These are phyloP conservation scores for Microctonus brassicae DNA, from an alignment of 2,888 invertebrate genomes.

Conservation along the genomic window DNA sequence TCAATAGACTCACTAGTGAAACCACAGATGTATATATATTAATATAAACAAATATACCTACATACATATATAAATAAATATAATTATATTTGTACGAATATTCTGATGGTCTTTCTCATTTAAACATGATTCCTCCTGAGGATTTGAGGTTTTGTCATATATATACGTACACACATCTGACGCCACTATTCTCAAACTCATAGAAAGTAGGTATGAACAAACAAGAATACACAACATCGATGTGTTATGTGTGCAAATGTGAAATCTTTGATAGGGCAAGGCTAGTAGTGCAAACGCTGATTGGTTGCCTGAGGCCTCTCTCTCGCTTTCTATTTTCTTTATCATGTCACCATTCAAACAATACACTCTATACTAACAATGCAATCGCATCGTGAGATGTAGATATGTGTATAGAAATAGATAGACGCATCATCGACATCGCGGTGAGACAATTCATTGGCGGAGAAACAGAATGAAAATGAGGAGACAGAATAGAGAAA, in stretches of 20 bases:
- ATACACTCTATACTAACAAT: slow-evolving; percentile 62
- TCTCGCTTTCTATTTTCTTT: slow-evolving; percentile 32
- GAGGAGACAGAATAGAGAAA: slow-evolving; percentile 2
- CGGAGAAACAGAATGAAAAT: neutral
- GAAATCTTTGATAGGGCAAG: slow-evolving; percentile 48
- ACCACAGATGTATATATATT: neutral
- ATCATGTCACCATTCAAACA: slow-evolving; percentile 62
- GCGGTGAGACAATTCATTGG: neutral
- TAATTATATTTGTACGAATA: neutral
- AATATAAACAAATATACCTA: neutral
- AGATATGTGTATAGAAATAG: slow-evolving; percentile 52
- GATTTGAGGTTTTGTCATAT: neutral
- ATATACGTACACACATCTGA: neutral
- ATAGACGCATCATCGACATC: slow-evolving; percentile 25
- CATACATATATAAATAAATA: neutral
- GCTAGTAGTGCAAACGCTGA: slow-evolving; percentile 58
- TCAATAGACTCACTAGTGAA: neutral
- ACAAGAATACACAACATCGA: slow-evolving; percentile 24
- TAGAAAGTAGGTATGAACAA: neutral
- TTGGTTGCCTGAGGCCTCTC: slow-evolving; percentile 61
- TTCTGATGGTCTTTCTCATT: neutral
- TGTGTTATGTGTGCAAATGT: slow-evolving; percentile 37
- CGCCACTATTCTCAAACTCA: slow-evolving; percentile 4
- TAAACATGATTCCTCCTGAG: neutral
- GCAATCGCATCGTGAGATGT: slow-evolving; percentile 61